These are phyloP conservation scores for Tenthredo notha DNA, from an alignment of 2,888 invertebrate genomes.

Conservation along the genomic window DNA sequence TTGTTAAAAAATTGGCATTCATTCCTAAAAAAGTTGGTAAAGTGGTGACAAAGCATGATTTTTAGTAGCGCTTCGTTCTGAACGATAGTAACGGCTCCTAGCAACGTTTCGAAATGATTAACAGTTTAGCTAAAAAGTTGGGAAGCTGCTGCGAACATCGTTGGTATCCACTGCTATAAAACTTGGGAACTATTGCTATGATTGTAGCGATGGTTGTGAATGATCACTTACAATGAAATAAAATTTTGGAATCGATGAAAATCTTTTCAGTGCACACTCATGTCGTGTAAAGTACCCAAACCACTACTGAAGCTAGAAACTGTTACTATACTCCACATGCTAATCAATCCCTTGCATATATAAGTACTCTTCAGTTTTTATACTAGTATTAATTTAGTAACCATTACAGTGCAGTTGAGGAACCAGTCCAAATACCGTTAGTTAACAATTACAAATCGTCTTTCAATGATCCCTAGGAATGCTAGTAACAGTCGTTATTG, in stretches of 20 bases:
- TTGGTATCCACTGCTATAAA: conserved; percentile 9
- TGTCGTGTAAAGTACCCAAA: not conserved
- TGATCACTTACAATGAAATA: not conserved
- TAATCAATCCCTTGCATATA: too few relatives aligned
- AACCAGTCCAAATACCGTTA: too few relatives aligned
- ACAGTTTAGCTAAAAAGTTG: not conserved
- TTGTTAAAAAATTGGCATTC: conserved; percentile 18
- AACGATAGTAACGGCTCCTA: not conserved
- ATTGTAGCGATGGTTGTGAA: conserved; percentile 17
- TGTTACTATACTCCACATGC: not conserved
- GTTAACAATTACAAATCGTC: too few relatives aligned
- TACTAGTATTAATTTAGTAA: too few relatives aligned
- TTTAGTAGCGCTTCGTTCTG: conserved; percentile 30
- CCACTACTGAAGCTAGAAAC: conserved; percentile 9
- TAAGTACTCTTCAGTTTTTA: too few relatives aligned
- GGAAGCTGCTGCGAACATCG: not conserved
- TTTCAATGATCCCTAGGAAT: too few relatives aligned
- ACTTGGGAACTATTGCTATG: conserved; percentile 22
- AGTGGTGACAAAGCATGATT: not conserved
- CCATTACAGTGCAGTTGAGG: too few relatives aligned
- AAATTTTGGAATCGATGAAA: not conserved
- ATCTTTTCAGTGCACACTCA: conserved; percentile 31
- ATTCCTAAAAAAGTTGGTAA: conserved; percentile 20
- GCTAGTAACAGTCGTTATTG: too few relatives aligned
- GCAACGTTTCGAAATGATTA: conserved; percentile 11